Conservation (phyloP, 2,113 vertebrate genomes). For the Lichenostomus cassidix region DNA sequence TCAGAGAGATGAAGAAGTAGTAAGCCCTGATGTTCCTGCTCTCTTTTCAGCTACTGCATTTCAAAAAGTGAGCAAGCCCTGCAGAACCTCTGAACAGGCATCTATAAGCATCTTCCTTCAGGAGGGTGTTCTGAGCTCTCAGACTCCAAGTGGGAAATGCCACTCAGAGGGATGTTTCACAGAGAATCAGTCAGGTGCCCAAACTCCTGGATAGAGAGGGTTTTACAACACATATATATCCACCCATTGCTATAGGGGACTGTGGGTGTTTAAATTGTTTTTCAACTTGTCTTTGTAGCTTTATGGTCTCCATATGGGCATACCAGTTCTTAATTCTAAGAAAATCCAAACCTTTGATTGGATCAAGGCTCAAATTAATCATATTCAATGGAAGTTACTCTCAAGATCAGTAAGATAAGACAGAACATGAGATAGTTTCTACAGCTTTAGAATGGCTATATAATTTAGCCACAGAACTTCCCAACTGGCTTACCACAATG, state of each 20-base stretch:
- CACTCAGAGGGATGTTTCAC: background rate
- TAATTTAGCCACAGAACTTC: background rate
- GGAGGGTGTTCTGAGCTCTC: background rate
- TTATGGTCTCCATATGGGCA: background rate
- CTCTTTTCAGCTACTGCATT: background rate
- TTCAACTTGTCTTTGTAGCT: background rate
- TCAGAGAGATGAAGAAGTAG: background rate
- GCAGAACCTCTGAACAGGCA: background rate
- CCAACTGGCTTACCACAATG: constrained; percentile 81
- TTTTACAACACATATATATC: background rate
- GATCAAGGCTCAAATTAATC: background rate
- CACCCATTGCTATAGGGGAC: background rate
- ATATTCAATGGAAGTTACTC: background rate
- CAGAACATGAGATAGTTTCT: background rate
- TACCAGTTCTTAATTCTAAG: background rate
- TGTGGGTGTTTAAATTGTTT: background rate
- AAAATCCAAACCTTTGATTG: background rate
- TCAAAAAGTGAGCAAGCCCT: background rate
- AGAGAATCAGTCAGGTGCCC: background rate
- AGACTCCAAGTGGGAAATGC: background rate
- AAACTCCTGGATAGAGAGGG: background rate
- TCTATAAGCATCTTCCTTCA: background rate
- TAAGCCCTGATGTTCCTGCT: background rate
- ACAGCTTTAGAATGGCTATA: background rate
- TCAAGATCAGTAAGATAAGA: background rate